Base-by-base conservation (phyloP, 1,140 invertebrate genomes). In the Sinella curviseta region DNA sequence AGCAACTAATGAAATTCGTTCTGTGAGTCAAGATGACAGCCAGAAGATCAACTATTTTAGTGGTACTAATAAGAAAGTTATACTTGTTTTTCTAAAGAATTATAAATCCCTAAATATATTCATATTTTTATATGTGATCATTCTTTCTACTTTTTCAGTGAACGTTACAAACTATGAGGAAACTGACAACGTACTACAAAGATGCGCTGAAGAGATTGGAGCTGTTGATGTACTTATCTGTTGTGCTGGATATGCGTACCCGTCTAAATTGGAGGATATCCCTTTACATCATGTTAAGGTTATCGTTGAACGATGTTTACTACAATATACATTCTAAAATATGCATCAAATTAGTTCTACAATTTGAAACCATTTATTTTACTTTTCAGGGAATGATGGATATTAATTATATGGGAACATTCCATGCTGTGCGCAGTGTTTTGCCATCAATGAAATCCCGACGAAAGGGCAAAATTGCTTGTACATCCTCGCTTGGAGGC, bases 171-270 rank as follows among this genome's bases (percentile, higher is more conserved):
- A 90, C 83, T 93, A 92, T 84, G 88, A 91, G 0, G 84, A 85
- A 8, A 89, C 95, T 70, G 88, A 91, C 79, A 88, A 89, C 84
- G 88, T 89, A 35, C 85, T 94, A n/a, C 80, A 85, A 20, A 86
- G 90, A 81, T 87, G 94, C 26, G 91, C 93, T 84, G 87, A 89
- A 57, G 85, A 87, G 70, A 84, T 90, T 77, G 95, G 94, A 0
- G 92, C 94, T 20, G 92, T 98, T 84, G 93, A 93, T 85, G 93
- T 97, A 89, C 87, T 99, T 1, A 89, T 98, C 0, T 97, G 97
- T 86, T 97, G 95, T 89, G 97, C 97, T 73, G 97, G 97, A 14
- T 87, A 87, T 60, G 86, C 81, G 89, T 89, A 84, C 91, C 93
- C 67, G 90, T 93, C 77, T 92, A 90, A 90, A 83, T 93, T 98